These are phyloP conservation scores for Eudasyphora cyanicolor DNA, from an alignment of 2,888 invertebrate species.

Conservation along the genomic window DNA sequence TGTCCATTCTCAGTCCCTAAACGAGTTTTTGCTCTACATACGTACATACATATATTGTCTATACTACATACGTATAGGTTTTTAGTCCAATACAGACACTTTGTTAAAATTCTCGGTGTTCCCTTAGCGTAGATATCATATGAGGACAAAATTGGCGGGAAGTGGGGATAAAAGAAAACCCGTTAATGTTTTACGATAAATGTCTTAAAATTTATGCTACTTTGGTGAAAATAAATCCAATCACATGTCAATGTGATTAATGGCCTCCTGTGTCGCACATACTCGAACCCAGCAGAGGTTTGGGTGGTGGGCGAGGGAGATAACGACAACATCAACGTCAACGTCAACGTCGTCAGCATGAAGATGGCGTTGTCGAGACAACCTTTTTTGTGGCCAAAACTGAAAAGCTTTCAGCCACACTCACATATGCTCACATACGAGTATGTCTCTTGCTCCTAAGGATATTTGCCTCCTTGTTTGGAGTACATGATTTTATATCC, in stretches of 20 bases:
- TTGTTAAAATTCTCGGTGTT: not conserved
- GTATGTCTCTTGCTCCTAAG: not conserved
- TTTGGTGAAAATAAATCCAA: constrained; percentile 46
- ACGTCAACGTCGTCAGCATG: not conserved
- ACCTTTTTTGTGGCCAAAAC: too few species aligned
- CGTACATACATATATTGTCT: not conserved
- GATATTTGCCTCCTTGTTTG: not conserved
- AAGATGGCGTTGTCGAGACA: not conserved
- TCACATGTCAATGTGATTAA: constrained; percentile 63
- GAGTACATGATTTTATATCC: constrained; percentile 25
- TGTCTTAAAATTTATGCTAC: constrained; percentile 31
- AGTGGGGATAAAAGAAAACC: not conserved
- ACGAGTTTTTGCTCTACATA: too few species aligned
- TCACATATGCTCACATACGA: not conserved
- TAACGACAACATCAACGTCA: not conserved
- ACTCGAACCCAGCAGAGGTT: not conserved
- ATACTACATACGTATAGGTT: too few species aligned
- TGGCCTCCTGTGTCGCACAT: constrained; percentile 20
- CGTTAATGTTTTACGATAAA: constrained; percentile 33
- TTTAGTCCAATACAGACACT: too few species aligned
- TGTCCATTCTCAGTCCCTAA: not conserved
- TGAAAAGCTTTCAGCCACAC: not conserved
- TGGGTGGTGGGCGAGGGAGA: not conserved
- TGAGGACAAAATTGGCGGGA: not conserved
- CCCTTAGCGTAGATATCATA: not conserved